Evolutionary conservation across 2,797 vertebrate genomes (phyloP), one percentile per base, ranked within the genome.

Genomic region (Protonibea diacanthus): DNA sequence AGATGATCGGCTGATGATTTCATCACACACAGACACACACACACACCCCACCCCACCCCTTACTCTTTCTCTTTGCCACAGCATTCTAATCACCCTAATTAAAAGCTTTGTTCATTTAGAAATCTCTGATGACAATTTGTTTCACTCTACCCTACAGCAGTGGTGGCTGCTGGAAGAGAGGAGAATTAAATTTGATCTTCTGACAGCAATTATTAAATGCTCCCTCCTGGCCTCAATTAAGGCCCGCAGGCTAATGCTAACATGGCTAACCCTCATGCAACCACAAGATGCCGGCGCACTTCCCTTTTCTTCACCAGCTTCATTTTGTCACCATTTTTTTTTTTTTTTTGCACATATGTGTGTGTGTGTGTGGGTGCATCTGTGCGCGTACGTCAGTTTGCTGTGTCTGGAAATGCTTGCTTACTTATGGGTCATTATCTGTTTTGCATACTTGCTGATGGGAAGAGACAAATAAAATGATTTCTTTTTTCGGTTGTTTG

Each of bases 121-220:
- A 98, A 97, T 96, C 97, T 97, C 97, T 93, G 95, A 97, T 97
- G 98, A 97, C 97, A 98, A 98, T 98, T 98, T 98, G 96, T 97
- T 97, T 98, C 96, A 97, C 96, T 97, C 94, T 96, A 96, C 96
- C 97, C 97, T 97, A 96, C 96, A 97, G 97, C 96, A 95, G 96
- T 97, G 95, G 96, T 97, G 96, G 91, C 95, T 96, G 96, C 95
- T n/a, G n/a, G 96, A 97, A 95, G 97, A 97, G 91, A 94, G 94
- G 95, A 98, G 97, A 98, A 98, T 98, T 99, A 98, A 97, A 98
- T 97, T 96, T 99, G 97, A 98, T 99, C 97, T 99, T 97, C 96
- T 99, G 98, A 99, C 97, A 99, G 97, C 97, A 97, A 98, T 99
- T 98, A 98, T 97, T 97, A 98, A 98, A 97, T 96, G 96, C 96